Conservation (phyloP, 2,113 vertebrate species). For the Otis tarda region DNA sequence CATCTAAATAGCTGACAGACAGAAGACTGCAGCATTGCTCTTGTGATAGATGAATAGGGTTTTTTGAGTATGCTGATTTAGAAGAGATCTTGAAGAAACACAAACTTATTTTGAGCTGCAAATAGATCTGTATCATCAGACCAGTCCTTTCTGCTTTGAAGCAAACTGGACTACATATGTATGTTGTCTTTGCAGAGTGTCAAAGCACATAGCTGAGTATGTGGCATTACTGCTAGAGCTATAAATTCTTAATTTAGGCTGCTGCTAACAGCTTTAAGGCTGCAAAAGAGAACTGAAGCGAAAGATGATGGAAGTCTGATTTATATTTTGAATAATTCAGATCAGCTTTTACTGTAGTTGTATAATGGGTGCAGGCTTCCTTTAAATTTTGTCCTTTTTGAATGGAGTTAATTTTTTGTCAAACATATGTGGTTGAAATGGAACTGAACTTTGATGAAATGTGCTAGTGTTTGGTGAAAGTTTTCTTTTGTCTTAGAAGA, state of each 20-base stretch:
- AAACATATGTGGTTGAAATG: neutral
- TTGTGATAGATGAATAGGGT: neutral
- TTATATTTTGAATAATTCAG: neutral
- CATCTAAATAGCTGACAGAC: neutral
- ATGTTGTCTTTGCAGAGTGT: neutral
- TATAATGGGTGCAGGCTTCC: neutral
- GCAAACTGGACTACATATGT: neutral
- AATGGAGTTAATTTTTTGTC: neutral
- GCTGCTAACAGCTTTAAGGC: neutral
- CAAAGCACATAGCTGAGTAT: neutral
- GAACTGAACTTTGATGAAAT: neutral
- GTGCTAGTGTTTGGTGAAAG: neutral
- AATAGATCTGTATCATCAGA: neutral
- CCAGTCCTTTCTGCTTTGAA: neutral
- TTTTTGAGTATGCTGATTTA: neutral
- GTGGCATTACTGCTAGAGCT: neutral
- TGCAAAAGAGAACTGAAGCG: rapidly evolving
- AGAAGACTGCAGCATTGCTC: neutral
- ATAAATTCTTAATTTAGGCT: neutral
- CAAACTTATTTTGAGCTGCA: neutral
- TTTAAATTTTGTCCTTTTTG: neutral
- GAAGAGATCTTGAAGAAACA: neutral
- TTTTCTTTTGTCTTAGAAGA: neutral
- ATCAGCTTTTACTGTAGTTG: neutral
- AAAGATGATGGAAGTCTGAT: rapidly evolving